A percentile compares a stretch with the other conserved stretches of the same genome.
Evolutionary conservation across 2,888 invertebrate genomes (phyloP).

Genomic region (Lycaena phlaeas): DNA sequence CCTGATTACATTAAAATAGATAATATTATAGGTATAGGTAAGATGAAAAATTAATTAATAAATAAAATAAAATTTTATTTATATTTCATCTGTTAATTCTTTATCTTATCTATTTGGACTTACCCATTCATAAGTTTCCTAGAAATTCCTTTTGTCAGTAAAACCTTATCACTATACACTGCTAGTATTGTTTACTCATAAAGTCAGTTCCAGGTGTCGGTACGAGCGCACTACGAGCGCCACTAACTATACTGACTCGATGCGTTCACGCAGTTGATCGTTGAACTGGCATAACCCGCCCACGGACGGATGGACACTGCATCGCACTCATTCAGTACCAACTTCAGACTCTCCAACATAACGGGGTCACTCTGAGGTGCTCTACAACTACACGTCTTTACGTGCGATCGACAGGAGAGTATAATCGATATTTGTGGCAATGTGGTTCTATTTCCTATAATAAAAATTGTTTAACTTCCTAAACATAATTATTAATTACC

Average conservation of each 20-base stretch:
- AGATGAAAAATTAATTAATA: no score
- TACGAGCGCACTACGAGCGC: conserved; percentile 15
- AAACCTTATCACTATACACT: conserved; percentile 6
- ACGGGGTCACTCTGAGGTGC: conserved; percentile 31
- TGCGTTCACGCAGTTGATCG: conserved; percentile 61
- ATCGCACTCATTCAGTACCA: conserved; percentile 15
- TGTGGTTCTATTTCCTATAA: no score
- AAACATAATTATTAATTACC: no score
- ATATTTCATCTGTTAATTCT: no score
- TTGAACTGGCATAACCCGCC: conserved; percentile 55
- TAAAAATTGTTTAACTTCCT: no score
- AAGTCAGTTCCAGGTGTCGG: background rate
- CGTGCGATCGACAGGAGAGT: no score
- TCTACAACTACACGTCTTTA: conserved; percentile 23
- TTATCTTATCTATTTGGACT: no score
- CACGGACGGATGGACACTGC: conserved; percentile 24
- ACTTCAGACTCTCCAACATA: conserved; percentile 27
- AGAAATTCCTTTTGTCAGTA: conserved; percentile 33
- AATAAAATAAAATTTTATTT: no score
- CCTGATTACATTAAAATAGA: no score
- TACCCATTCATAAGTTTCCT: no score
- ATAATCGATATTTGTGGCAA: no score
- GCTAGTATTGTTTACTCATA: conserved; percentile 1
- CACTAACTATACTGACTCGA: conserved; percentile 45
- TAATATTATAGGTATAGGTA: no score